Evolutionary conservation across 2,797 vertebrate species (phyloP).

Genomic region (Carapus acus): DNA sequence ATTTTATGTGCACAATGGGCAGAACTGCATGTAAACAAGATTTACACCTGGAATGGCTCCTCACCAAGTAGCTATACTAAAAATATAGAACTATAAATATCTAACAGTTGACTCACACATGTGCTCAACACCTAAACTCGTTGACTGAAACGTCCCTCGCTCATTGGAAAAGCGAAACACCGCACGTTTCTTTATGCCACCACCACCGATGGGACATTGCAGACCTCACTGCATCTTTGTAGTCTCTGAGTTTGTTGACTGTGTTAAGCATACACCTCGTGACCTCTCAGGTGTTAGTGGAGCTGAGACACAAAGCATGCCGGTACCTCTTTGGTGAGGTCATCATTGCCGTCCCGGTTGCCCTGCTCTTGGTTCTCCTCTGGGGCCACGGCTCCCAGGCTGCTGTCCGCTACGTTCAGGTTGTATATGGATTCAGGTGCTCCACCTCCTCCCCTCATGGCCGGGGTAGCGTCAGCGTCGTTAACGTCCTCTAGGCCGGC

Average conservation of each 20-base stretch:
- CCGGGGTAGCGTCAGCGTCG: conserved; percentile 76
- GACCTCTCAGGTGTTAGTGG: not conserved
- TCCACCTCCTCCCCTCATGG: conserved; percentile 82
- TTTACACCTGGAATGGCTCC: conserved; percentile 40
- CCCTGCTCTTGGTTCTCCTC: conserved; percentile 78
- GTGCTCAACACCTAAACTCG: no score
- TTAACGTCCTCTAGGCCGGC: conserved; percentile 81
- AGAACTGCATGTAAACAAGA: conserved; percentile 20
- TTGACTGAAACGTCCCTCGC: no score
- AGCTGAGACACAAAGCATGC: conserved; percentile 11
- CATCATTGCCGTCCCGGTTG: conserved; percentile 74
- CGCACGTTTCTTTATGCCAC: no score
- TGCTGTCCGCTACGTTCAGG: conserved; percentile 81
- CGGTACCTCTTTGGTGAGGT: conserved; percentile 95
- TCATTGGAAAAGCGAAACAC: no score
- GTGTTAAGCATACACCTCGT: no score
- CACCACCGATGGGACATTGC: no score
- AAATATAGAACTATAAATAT: conserved; percentile 50
- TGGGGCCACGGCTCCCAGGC: conserved; percentile 88
- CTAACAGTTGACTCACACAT: no score
- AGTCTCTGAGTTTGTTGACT: not conserved
- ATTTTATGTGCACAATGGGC: not conserved
- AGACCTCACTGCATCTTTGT: not conserved
- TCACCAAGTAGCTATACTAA: conserved; percentile 44
- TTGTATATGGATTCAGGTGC: conserved; percentile 81